Percentiles rank a stretch among this genome's conserved stretches.
phyloP scores from a whole-genome alignment of 2,113 vertebrate genomes.

The Jaculus jaculus region DNA sequence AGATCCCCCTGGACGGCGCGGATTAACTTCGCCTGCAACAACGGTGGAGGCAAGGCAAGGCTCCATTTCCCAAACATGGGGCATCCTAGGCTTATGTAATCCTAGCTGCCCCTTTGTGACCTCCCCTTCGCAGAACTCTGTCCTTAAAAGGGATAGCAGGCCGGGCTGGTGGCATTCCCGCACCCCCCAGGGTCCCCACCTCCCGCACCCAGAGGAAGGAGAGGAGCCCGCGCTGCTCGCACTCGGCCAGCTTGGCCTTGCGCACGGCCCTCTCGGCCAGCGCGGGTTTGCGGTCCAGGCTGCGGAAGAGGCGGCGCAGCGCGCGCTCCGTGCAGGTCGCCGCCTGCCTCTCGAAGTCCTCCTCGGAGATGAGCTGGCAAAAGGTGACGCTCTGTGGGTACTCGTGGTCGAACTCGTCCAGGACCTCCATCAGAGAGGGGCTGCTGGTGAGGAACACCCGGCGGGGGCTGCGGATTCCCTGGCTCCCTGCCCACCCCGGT shows the following conservation, averaged over 20 bases:
- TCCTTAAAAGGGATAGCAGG: background rate
- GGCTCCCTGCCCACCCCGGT: background rate
- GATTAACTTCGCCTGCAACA: slow-evolving; percentile 79
- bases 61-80: background rate
- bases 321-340: slow-evolving; percentile 71
- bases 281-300: slow-evolving; percentile 71
- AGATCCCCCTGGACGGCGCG: slow-evolving; percentile 76
- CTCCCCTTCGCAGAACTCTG: background rate
- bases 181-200: background rate
- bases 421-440: slow-evolving; percentile 70
- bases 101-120: rapidly evolving
- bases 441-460: background rate
- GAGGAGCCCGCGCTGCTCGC: slow-evolving; percentile 72
- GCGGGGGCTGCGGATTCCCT: background rate
- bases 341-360: slow-evolving; percentile 79
- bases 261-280: slow-evolving; percentile 74
- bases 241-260: slow-evolving; percentile 73
- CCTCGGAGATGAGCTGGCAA: slow-evolving; percentile 78
- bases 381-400: slow-evolving; percentile 72
- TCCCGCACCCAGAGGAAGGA: slow-evolving; percentile 75
- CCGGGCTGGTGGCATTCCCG: background rate
- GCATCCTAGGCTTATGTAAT: rapidly evolving
- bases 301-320: slow-evolving; percentile 70
- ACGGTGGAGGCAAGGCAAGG: background rate
- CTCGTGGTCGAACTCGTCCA: slow-evolving; percentile 79